Evolutionary conservation across 2,797 vertebrate species (phyloP).

Genomic region (Sebastes melanostomus): DNA sequence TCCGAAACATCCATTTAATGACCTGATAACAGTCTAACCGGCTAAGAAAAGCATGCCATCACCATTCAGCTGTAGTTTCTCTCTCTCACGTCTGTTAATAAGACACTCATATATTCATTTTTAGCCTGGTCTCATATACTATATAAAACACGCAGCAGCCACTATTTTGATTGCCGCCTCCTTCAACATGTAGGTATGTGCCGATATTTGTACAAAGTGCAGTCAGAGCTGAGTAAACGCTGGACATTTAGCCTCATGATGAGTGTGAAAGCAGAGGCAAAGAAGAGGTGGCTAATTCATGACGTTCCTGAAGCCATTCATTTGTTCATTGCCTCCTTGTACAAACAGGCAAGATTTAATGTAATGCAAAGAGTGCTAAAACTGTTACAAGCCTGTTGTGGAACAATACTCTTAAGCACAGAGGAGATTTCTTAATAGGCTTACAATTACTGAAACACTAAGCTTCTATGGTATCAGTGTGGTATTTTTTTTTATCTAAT

Average conservation of each 20-base stretch:
- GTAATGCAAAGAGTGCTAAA: neutral
- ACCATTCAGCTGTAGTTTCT: neutral
- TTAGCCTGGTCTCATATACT: neutral
- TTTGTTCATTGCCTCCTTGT: neutral
- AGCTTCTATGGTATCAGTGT: neutral
- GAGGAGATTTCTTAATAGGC: neutral
- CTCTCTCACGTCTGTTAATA: neutral
- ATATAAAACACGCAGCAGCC: neutral
- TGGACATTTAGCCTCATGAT: neutral
- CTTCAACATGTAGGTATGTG: neutral
- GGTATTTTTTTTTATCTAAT: neutral
- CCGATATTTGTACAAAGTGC: neutral
- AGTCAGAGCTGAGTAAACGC: neutral
- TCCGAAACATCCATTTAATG: no score
- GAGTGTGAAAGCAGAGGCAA: neutral
- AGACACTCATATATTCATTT: neutral
- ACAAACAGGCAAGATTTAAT: neutral
- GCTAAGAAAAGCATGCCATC: neutral
- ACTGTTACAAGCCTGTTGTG: neutral
- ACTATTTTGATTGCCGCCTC: neutral
- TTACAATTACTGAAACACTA: neutral
- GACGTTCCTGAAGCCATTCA: neutral
- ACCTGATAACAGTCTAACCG: no score
- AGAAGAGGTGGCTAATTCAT: slow-evolving; percentile 5
- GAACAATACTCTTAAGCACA: neutral